Evolutionary conservation across 2,888 invertebrate species (phyloP).

Genomic region (Hypena proboscidalis): DNA sequence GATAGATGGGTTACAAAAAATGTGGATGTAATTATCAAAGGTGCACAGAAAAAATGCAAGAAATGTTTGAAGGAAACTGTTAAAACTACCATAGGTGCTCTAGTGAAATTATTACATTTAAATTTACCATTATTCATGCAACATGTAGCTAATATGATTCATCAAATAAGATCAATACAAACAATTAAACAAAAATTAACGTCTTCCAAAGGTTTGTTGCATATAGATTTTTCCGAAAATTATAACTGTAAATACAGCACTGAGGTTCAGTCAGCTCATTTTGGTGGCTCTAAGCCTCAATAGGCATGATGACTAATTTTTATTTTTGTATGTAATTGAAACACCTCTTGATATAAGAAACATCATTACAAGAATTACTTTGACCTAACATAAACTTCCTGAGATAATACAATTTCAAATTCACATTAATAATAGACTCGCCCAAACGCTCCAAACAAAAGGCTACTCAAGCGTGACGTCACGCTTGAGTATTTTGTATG

Average conservation of each 20-base stretch:
- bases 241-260: conserved; percentile 7
- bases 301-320: too few relatives aligned
- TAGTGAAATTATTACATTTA: conserved; percentile 2
- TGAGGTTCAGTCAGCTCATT: conserved; percentile 15
- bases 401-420: too few relatives aligned
- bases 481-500: too few relatives aligned
- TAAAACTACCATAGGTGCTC: not conserved
- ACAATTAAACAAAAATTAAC: conserved; percentile 1
- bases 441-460: too few relatives aligned
- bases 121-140: conserved; percentile 9
- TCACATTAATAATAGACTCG: too few relatives aligned
- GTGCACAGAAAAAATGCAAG: not conserved
- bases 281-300: conserved; percentile 10
- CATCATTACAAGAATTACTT: too few relatives aligned
- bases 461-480: too few relatives aligned
- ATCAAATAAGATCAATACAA: conserved; percentile 3
- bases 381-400: too few relatives aligned
- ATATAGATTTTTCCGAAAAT: conserved; percentile 17
- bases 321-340: too few relatives aligned
- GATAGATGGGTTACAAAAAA: conserved; percentile 16
- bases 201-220: conserved; percentile 1
- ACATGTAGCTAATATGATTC: conserved; percentile 6
- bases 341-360: too few relatives aligned
- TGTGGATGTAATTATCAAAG: not conserved
- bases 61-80: conserved; percentile 8